Percentiles rank a stretch among this genome's conserved stretches.
phyloP scores from a whole-genome alignment of 2,797 vertebrate species.

The Poeciliopsis turneri region DNA sequence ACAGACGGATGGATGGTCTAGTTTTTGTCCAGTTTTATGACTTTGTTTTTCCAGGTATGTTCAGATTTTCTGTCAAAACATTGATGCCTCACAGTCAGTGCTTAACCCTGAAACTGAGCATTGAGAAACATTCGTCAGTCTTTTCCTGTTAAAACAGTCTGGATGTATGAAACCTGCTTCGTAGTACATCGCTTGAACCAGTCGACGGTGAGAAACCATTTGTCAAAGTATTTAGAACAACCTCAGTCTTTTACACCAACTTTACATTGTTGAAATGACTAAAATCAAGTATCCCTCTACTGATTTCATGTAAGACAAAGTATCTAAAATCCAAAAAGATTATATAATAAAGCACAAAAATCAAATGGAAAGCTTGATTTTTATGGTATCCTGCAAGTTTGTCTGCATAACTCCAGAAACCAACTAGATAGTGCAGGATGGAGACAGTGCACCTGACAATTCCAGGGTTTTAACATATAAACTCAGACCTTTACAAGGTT shows the following conservation, averaged over 20 bases:
- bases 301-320: too few species aligned
- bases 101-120: neutral
- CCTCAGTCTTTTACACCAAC: neutral
- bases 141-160: neutral
- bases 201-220: constrained; percentile 9
- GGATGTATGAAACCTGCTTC: constrained; percentile 1
- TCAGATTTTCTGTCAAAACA: neutral
- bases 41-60: neutral
- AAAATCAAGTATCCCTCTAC: neutral
- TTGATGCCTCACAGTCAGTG: neutral
- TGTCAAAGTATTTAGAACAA: constrained; percentile 50
- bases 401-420: neutral
- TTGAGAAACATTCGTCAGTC: neutral
- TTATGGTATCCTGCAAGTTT: neutral
- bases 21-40: neutral
- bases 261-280: neutral
- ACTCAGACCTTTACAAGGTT: neutral
- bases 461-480: neutral
- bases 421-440: neutral
- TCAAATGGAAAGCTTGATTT: neutral
- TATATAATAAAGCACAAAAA: neutral
- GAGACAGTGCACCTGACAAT: neutral
- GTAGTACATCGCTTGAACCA: neutral
- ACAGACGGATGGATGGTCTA: too few species aligned
- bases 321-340: too few species aligned